Percentiles rank a stretch among this genome's conserved stretches.
These are phyloP conservation scores for Phrynosoma blainvillii DNA, from an alignment of 2,113 vertebrate species.

Conservation along the genomic window DNA sequence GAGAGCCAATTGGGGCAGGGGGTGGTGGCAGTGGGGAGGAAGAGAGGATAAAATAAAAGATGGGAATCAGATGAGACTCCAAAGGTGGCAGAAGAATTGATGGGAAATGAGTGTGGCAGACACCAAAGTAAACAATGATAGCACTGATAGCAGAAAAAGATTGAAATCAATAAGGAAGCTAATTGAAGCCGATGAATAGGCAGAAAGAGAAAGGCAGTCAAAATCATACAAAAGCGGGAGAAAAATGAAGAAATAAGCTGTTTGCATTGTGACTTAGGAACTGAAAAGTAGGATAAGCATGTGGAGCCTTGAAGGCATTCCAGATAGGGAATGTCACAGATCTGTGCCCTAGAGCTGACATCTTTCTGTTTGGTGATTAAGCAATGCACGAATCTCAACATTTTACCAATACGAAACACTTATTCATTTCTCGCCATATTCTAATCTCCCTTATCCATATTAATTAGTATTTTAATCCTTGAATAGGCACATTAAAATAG, in stretches of 20 bases:
- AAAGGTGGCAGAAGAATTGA: constrained; percentile 55
- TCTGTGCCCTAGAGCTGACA: constrained; percentile 39
- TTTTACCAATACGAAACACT: constrained; percentile 32
- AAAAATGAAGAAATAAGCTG: constrained; percentile 60
- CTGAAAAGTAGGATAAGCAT: constrained; percentile 55
- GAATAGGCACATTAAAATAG: background rate
- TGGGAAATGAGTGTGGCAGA: constrained; percentile 58
- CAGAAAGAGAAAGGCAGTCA: constrained; percentile 59
- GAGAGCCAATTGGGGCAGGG: background rate
- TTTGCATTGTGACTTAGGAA: constrained; percentile 65
- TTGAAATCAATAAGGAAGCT: constrained; percentile 61
- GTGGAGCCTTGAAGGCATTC: constrained; percentile 65
- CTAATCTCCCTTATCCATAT: background rate
- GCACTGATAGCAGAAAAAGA: constrained; percentile 55
- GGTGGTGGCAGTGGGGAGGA: background rate
- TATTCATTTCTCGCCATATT: background rate
- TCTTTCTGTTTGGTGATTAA: constrained; percentile 19
- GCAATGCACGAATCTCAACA: background rate
- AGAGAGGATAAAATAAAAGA: constrained; percentile 31
- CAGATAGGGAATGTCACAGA: constrained; percentile 52
- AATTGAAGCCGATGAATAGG: constrained; percentile 68
- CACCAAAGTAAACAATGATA: constrained; percentile 68
- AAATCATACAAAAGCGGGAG: constrained; percentile 54
- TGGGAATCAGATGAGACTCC: constrained; percentile 58
- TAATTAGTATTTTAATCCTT: background rate